These are phyloP conservation scores for Lepidurus couesii DNA, from an alignment of 1,140 invertebrate genomes.

Conservation along the genomic window DNA sequence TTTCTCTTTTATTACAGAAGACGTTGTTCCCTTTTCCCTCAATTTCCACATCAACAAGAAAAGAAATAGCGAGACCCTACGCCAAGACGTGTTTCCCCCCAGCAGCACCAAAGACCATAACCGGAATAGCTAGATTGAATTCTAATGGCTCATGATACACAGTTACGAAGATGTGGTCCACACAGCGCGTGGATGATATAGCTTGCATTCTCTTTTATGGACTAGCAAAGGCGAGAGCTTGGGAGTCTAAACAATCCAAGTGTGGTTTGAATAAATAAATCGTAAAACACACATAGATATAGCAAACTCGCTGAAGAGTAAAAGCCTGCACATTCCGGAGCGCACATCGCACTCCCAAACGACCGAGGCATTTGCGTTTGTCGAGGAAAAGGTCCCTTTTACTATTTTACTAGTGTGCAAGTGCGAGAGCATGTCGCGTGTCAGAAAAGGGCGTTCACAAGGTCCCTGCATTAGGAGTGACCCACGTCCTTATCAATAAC, in stretches of 20 bases:
- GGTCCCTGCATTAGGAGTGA: background rate
- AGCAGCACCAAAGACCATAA: constrained; percentile 10
- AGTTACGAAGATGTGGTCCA: background rate
- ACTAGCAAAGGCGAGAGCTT: background rate
- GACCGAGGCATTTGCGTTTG: background rate
- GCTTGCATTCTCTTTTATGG: background rate
- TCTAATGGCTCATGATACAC: constrained; percentile 15
- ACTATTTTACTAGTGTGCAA: constrained; percentile 19
- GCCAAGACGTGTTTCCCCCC: background rate
- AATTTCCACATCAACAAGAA: background rate
- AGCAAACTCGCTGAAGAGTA: background rate
- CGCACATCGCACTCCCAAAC: background rate
- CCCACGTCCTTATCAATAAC: constrained; percentile 16
- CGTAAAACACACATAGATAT: constrained; percentile 3
- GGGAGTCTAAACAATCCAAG: constrained; percentile 16
- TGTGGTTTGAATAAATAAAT: constrained; percentile 16
- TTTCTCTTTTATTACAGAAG: background rate
- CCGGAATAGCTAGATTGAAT: constrained; percentile 19
- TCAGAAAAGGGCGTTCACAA: constrained; percentile 16
- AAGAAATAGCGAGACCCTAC: background rate
- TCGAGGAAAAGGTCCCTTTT: background rate
- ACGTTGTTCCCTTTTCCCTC: background rate
- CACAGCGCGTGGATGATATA: background rate
- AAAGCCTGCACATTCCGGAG: background rate
- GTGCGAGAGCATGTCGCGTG: constrained; percentile 20